These are phyloP conservation scores for Orchesella flavescens DNA, from an alignment of 2,888 invertebrate species.

Conservation along the genomic window DNA sequence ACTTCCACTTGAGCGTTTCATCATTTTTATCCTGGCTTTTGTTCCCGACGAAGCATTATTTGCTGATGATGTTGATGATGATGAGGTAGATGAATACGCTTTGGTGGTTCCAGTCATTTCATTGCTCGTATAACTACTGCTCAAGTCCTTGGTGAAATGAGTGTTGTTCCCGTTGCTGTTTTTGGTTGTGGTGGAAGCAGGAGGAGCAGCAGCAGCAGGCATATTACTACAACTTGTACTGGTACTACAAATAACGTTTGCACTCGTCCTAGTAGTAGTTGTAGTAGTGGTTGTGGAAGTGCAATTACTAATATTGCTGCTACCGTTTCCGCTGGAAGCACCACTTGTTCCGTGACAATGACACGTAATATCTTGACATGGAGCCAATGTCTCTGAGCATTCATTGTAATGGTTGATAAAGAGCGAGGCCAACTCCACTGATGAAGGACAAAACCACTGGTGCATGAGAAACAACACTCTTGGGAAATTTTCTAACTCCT, in stretches of 20 bases:
- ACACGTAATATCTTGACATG: slow-evolving; percentile 54
- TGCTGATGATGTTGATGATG: background rate
- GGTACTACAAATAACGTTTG: background rate
- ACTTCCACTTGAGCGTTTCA: slow-evolving; percentile 48
- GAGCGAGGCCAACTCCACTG: slow-evolving; percentile 60
- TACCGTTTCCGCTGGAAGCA: background rate
- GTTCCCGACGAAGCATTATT: slow-evolving; percentile 7
- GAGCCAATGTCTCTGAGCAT: slow-evolving; percentile 49
- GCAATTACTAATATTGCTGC: slow-evolving; percentile 3
- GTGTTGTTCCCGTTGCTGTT: slow-evolving; percentile 32
- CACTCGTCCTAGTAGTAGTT: too few species aligned
- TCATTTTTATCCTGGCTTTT: slow-evolving; percentile 38
- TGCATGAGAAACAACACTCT: slow-evolving; percentile 76
- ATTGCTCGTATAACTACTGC: background rate
- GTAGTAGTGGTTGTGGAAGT: too few species aligned
- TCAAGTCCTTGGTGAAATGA: background rate
- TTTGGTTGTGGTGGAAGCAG: slow-evolving; percentile 23
- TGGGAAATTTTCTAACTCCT: slow-evolving; percentile 74
- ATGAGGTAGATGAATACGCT: slow-evolving; percentile 24
- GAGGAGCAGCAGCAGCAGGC: slow-evolving; percentile 44
- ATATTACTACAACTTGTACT: background rate
- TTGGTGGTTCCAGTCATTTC: slow-evolving; percentile 8
- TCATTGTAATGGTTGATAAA: slow-evolving; percentile 62
- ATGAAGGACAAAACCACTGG: slow-evolving; percentile 76
- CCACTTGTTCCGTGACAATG: slow-evolving; percentile 35